Percentiles rank a stretch among this genome's conserved stretches.
These are phyloP conservation scores for Mesitornis unicolor DNA, from an alignment of 2,113 vertebrate species.

Conservation along the genomic window DNA sequence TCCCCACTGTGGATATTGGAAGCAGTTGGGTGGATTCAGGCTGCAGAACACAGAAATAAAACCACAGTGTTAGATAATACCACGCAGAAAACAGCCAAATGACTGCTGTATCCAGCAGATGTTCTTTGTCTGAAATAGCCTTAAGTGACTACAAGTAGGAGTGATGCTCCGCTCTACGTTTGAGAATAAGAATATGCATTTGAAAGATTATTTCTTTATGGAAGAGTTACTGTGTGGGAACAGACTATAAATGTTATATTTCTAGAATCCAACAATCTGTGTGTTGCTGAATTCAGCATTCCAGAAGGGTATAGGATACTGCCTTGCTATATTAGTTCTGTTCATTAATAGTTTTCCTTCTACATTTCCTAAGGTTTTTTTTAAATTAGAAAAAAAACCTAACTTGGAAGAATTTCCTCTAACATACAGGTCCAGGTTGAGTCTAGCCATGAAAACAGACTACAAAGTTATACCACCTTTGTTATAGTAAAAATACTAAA, in stretches of 20 bases:
- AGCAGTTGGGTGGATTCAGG: not conserved
- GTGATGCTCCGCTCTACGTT: not conserved
- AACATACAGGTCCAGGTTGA: not conserved
- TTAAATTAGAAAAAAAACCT: not conserved
- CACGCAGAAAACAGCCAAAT: not conserved
- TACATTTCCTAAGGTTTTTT: not conserved
- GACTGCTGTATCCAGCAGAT: not conserved
- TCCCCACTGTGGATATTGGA: not conserved
- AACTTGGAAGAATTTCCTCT: not conserved
- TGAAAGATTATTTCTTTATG: not conserved
- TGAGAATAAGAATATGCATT: not conserved
- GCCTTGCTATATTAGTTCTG: not conserved
- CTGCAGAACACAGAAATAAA: not conserved
- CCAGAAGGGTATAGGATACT: not conserved
- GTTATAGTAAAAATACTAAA: no score
- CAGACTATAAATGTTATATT: not conserved
- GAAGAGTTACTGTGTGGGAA: not conserved
- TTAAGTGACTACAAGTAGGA: not conserved
- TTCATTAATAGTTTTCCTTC: not conserved
- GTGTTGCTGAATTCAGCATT: not conserved
- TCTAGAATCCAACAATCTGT: not conserved
- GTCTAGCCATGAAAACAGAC: not conserved
- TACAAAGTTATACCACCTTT: no score
- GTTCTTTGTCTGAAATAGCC: not conserved
- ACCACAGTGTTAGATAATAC: not conserved